phyloP scores from a whole-genome alignment of 2,797 vertebrate genomes.

The Pogonophryne albipinna region DNA sequence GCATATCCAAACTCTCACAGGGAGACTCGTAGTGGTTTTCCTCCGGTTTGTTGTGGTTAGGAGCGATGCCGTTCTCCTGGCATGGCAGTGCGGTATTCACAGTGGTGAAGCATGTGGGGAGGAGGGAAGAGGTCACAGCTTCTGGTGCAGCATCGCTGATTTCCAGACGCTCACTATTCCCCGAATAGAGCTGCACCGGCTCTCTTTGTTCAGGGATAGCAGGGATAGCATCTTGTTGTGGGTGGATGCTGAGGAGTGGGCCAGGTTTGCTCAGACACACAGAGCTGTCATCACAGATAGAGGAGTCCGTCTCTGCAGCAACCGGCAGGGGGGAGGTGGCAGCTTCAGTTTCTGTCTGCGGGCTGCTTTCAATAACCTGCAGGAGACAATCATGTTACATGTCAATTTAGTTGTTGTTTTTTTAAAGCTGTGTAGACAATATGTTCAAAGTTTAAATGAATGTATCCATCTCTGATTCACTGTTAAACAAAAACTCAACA shows the following conservation, averaged over 20 bases:
- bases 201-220: background rate
- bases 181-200: conserved; percentile 53
- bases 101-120: background rate
- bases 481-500: background rate
- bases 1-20: conserved; percentile 28
- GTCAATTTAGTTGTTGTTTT: background rate
- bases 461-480: background rate
- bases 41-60: conserved; percentile 62
- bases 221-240: conserved; percentile 1
- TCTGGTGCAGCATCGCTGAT: conserved; percentile 51
- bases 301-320: background rate
- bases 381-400: conserved; percentile 1
- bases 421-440: too few relatives aligned
- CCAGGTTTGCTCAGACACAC: conserved; percentile 76
- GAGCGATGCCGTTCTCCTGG: conserved; percentile 55
- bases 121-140: background rate
- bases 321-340: background rate
- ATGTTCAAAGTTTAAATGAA: background rate
- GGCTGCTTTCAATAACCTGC: conserved; percentile 55
- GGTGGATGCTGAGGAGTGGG: conserved; percentile 52
- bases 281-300: conserved; percentile 1
- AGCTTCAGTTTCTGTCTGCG: conserved; percentile 3
- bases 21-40: conserved; percentile 79
- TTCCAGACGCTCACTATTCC: conserved; percentile 64
- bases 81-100: background rate